A percentile compares a stretch with the other conserved stretches of the same genome.
Evolutionary conservation across 2,797 vertebrate genomes (phyloP).

Genomic region (Phalanger gymnotis): DNA sequence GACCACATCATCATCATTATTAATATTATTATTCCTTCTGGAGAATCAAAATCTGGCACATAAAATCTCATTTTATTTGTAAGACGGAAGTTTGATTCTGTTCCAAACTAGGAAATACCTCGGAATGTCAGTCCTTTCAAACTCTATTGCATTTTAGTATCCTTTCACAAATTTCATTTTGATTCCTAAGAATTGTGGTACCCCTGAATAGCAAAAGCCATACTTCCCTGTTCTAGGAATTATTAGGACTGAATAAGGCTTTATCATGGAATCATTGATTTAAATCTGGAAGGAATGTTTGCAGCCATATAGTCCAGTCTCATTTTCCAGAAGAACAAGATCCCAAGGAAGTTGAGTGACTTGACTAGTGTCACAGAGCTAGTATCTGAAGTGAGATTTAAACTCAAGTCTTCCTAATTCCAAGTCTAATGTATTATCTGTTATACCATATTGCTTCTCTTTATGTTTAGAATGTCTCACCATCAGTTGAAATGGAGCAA

Average conservation of each 20-base stretch:
- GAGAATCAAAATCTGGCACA: neutral
- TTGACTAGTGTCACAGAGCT: neutral
- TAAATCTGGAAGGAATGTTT: neutral
- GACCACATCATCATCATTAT: neutral
- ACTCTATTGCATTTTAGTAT: accelerated
- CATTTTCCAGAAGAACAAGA: neutral
- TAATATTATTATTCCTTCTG: neutral
- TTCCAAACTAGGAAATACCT: neutral
- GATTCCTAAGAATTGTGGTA: neutral
- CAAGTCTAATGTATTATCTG: neutral
- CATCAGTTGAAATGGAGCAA: neutral
- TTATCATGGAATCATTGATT: neutral
- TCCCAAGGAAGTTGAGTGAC: neutral
- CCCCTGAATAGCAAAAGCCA: neutral
- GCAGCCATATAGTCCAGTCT: neutral
- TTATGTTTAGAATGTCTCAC: neutral
- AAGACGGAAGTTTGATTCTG: neutral
- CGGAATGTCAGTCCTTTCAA: neutral
- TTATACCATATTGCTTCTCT: neutral
- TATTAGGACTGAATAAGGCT: neutral
- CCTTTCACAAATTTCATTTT: neutral
- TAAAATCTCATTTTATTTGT: neutral
- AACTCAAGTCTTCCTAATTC: neutral
- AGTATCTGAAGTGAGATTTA: neutral
- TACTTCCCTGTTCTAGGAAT: neutral